phyloP scores from a whole-genome alignment of 1,140 invertebrate species.

The Agrypnia vestita region DNA sequence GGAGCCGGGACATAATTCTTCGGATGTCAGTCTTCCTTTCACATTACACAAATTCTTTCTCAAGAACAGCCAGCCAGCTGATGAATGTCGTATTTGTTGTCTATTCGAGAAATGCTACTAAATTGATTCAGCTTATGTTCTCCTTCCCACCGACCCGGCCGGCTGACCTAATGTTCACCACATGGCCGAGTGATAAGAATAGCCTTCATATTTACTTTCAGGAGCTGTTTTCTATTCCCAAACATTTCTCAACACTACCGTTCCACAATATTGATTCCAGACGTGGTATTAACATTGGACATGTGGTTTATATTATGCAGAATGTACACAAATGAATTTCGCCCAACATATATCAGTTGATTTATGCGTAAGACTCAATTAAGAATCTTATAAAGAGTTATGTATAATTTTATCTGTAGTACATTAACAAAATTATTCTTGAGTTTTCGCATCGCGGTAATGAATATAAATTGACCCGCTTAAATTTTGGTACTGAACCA shows the following conservation, averaged over 20 bases:
- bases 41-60: no score
- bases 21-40: no score
- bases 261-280: constrained; percentile 11
- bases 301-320: not conserved
- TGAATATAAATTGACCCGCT: not conserved
- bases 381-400: no score
- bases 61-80: no score
- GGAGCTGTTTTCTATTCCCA: not conserved
- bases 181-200: constrained; percentile 32
- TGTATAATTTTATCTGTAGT: no score
- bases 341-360: no score
- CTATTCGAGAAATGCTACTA: not conserved
- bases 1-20: no score
- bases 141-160: not conserved
- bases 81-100: not conserved
- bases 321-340: no score
- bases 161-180: constrained; percentile 24
- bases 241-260: constrained; percentile 6
- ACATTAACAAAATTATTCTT: not conserved
- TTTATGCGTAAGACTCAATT: no score
- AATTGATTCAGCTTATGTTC: not conserved
- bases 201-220: constrained; percentile 29
- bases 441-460: constrained; percentile 5
- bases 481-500: not conserved
- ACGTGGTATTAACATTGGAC: constrained; percentile 4